Evolutionary conservation across 2,797 vertebrate species (phyloP), one percentile per base, ranked within the genome.

Genomic region (Nothura maculosa): DNA sequence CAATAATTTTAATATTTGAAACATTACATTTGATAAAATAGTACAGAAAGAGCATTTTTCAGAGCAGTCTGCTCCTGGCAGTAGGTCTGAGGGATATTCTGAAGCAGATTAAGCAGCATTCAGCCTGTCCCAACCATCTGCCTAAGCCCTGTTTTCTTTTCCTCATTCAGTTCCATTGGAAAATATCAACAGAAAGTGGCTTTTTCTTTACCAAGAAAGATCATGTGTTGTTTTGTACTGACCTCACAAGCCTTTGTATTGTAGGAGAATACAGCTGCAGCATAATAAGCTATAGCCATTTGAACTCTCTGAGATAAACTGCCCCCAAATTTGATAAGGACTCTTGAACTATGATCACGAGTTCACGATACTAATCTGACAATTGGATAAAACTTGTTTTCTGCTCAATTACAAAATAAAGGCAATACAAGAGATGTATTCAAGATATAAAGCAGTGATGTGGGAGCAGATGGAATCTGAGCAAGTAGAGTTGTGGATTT

Each of bases 291-390:
- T 62, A 54, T 45, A 90, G 82, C 57, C 62, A 48, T 92, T 78
- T 96, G 67, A 94, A 81, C 63, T 93, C 89, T 62, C 74, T 50
- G 72, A 94, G 89, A 85, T 90, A 92, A 95, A 91, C 85, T 95
- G 25, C 78, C 89, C 62, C 72, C 91, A 85, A 94, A 88, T 28
- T 83, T 85, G 61, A 28, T 91, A 85, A 89, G 66, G 77, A 40
- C 61, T 85, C 81, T 95, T 87, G 78, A 91, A 80, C 79, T 87
- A 28, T 81, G 47, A 52, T 81, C 85, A 34, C 81, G 42, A 40
- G 38, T 63, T 57, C 43, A 47, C 60, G 58, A 24, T 67, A 54
- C 47, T 90, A 89, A 95, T 90, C 78, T 91, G 32, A 32, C 40
- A 80, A 38, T 75, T 63, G 38, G 55, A 34, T 78, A 93, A 93